These are phyloP conservation scores for Denticeps clupeoides DNA, from an alignment of 2,797 vertebrate genomes.

Conservation along the genomic window DNA sequence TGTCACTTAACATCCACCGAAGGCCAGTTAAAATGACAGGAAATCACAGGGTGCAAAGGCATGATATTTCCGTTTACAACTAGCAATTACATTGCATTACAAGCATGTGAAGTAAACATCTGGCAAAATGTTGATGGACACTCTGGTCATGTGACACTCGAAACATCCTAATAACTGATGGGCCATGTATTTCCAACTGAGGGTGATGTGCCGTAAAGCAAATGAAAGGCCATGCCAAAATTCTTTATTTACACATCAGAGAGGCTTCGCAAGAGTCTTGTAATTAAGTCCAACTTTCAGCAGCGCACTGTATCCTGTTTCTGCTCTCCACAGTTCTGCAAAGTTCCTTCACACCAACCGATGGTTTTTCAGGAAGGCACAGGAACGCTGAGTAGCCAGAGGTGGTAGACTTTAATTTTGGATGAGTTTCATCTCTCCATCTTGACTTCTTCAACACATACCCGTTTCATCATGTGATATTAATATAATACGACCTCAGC, in stretches of 20 bases:
- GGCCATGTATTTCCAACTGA: background rate
- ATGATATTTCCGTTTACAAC: background rate
- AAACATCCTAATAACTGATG: too few relatives aligned
- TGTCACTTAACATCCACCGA: background rate
- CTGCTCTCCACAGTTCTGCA: constrained; percentile 1
- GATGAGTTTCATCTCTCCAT: too few relatives aligned
- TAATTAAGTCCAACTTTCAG: constrained; percentile 13
- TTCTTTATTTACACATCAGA: constrained; percentile 15
- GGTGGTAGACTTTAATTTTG: too few relatives aligned
- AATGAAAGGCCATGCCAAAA: constrained; percentile 12
- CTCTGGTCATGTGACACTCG: too few relatives aligned
- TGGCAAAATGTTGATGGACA: background rate
- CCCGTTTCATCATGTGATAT: too few relatives aligned
- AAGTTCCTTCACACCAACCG: too few relatives aligned
- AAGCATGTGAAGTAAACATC: background rate
- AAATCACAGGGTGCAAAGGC: background rate
- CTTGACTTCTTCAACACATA: too few relatives aligned
- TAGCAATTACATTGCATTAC: constrained; percentile 2
- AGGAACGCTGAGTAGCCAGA: too few relatives aligned
- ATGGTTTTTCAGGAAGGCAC: too few relatives aligned
- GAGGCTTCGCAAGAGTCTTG: constrained; percentile 12
- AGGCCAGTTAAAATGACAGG: background rate
- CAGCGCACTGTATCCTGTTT: constrained; percentile 8
- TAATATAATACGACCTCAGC: too few relatives aligned
- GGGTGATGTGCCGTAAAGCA: constrained; percentile 2